Conservation (phyloP, 2,797 vertebrate genomes). For the Gobio occitaniae region DNA sequence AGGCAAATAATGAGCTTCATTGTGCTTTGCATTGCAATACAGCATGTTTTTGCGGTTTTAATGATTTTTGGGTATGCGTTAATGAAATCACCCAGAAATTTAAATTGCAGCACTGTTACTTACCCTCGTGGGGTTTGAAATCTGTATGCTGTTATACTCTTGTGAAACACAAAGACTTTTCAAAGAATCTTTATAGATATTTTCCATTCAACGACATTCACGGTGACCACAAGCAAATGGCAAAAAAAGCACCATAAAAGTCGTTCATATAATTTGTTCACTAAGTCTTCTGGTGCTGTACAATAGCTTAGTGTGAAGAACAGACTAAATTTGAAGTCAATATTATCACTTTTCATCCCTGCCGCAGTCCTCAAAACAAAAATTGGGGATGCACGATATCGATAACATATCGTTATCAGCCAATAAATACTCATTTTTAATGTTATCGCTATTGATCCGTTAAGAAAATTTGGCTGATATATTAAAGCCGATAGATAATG, state of each 20-base stretch:
- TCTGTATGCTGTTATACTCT: background rate
- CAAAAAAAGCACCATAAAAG: background rate
- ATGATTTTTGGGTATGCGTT: slow-evolving; percentile 19
- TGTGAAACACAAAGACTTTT: background rate
- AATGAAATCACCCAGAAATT: background rate
- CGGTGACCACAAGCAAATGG: background rate
- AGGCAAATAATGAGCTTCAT: slow-evolving; percentile 25
- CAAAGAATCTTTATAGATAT: background rate
- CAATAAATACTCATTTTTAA: no score
- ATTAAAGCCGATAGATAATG: no score
- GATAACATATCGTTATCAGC: no score
- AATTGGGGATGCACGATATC: no score
- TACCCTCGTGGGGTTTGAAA: background rate
- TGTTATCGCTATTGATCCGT: no score
- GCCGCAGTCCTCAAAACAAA: background rate
- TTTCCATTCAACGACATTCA: background rate
- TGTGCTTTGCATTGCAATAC: slow-evolving; percentile 18
- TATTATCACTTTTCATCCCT: background rate
- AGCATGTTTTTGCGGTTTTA: slow-evolving; percentile 18
- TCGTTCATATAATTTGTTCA: background rate
- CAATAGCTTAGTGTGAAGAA: background rate
- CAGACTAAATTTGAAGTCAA: background rate
- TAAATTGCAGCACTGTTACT: background rate
- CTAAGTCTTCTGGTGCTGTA: background rate
- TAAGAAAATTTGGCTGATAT: no score